Base-by-base conservation (phyloP, 2,888 invertebrate species). In the Notodonta ziczac region DNA sequence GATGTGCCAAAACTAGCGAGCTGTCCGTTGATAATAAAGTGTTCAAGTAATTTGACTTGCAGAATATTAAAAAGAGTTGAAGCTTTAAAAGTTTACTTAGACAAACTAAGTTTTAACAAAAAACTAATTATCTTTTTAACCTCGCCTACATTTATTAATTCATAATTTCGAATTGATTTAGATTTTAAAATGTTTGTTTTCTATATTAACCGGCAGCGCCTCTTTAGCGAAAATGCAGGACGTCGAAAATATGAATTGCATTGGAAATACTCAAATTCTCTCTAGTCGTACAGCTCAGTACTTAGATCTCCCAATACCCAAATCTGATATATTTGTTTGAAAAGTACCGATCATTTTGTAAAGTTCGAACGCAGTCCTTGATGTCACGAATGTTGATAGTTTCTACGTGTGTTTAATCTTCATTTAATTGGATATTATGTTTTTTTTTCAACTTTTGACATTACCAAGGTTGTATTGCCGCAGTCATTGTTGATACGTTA, bases 361-460 rank as follows among this genome's bases (percentile, higher is more conserved):
- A 46, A 46, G 4, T n/a, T 4, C n/a, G n/a, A 61, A 53, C 61
- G 5, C 46, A 9, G 52, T 69, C 66, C 66, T 67, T 71, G 62
- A 50, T 67, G 14, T 56, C 56, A 59, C n/a, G 62, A 72, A 60
- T 59, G 61, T 69, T 67, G 53, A 58, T 58, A 50, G 55, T 73
- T 74, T 70, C 68, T 75, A 61, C 65, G 61, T 60, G 24, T 24
- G 24, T 63, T 61, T 48, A 54, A 57, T 78, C 68, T 75, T 72
- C 61, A 73, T 79, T 78, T 78, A 78, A 82, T 77, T 81, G 74
- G 65, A 69, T 70, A 75, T 74, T 79, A 67, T 72, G 69, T 76
- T 78, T 76, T 73, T 73, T 74, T 63, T 24, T 24, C 24, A 24
- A 56, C 61, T 64, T 68, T 70, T 74, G 69, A 76, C 70, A 73